Evolutionary conservation across 1,140 invertebrate genomes (phyloP).

Genomic region (Antheraea pernyi): DNA sequence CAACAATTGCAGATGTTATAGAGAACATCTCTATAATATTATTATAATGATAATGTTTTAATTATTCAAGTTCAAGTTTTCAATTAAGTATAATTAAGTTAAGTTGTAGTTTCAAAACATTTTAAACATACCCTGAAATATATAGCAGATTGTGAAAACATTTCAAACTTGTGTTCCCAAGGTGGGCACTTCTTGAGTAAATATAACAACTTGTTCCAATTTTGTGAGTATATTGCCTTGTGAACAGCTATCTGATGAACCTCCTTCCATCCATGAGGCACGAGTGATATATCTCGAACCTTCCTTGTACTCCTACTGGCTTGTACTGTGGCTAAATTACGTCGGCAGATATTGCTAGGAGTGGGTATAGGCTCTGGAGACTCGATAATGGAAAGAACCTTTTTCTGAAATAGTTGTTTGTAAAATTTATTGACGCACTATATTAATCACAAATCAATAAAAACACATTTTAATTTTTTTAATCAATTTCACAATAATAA

Average conservation of each 20-base stretch:
- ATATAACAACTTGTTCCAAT: conserved; percentile 58
- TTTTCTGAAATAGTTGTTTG: conserved; percentile 31
- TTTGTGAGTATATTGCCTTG: conserved; percentile 56
- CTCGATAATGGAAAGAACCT: conserved; percentile 40
- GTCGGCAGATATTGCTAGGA: conserved; percentile 36
- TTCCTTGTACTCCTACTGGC: conserved; percentile 12
- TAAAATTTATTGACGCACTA: background rate
- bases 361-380: conserved; percentile 16
- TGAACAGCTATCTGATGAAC: conserved; percentile 39
- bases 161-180: conserved; percentile 38
- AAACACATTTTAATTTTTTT: conserved; percentile 1
- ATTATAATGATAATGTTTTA: too few relatives aligned
- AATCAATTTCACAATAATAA: background rate
- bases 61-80: too few relatives aligned
- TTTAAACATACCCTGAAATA: conserved; percentile 48
- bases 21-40: too few relatives aligned
- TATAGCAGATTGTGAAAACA: conserved; percentile 33
- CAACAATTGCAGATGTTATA: too few relatives aligned
- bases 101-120: too few relatives aligned
- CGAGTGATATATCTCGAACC: background rate
- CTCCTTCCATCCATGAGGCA: conserved; percentile 17
- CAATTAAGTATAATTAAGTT: too few relatives aligned
- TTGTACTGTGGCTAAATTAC: conserved; percentile 41
- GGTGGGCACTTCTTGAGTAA: conserved; percentile 54
- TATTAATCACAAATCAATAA: too few relatives aligned